phyloP scores from a whole-genome alignment of 2,113 vertebrate genomes.

The Gila orcuttii region DNA sequence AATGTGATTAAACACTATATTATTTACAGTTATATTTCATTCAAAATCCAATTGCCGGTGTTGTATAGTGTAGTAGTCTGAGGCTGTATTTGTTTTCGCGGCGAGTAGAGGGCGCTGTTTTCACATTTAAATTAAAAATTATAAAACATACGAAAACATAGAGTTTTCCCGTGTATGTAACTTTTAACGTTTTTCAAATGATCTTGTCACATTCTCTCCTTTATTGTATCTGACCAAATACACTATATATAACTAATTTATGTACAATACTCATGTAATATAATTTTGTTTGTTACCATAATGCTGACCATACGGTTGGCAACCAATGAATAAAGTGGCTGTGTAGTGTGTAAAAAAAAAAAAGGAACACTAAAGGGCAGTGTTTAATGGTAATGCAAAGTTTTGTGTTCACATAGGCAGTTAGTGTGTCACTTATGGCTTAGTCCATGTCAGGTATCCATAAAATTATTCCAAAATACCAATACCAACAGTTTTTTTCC shows the following conservation, averaged over 20 bases:
- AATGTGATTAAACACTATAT: not conserved
- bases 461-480: no score
- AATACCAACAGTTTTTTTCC: no score
- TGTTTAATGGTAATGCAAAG: not conserved
- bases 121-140: conserved; percentile 19
- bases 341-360: not conserved
- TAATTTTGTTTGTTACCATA: not conserved
- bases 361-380: not conserved
- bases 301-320: not conserved
- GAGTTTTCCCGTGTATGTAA: no score
- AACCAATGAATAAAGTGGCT: not conserved
- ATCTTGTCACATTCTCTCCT: not conserved
- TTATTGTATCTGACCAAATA: not conserved
- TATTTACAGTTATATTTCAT: not conserved
- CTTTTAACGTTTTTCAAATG: no score
- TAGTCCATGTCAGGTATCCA: no score
- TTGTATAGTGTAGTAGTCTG: conserved; percentile 43
- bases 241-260: not conserved
- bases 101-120: conserved; percentile 70
- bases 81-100: not conserved
- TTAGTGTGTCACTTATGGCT: not conserved
- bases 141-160: no score
- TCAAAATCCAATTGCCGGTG: not conserved
- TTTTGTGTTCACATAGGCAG: not conserved
- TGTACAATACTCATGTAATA: conserved; percentile 5